Percentiles rank a stretch among this genome's conserved stretches.
Conservation (phyloP, 2,888 invertebrate genomes). For the Schizotus pectinicornis region DNA sequence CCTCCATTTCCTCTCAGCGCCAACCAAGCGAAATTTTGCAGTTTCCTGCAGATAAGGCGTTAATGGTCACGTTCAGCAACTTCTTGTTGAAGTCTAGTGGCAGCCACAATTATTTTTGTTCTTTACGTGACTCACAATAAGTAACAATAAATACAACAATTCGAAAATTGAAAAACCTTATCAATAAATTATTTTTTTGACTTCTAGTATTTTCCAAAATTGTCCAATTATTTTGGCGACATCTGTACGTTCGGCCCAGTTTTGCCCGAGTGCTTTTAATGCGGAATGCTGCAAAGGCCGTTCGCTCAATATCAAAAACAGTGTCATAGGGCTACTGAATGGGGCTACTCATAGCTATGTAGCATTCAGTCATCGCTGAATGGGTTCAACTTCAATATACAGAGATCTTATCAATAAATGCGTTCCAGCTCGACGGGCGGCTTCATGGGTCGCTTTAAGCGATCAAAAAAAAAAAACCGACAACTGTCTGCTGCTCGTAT, state of each 20-base stretch:
- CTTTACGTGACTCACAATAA: no score
- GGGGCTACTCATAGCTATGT: slow-evolving; percentile 38
- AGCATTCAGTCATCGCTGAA: slow-evolving; percentile 45
- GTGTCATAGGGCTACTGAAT: slow-evolving; percentile 38
- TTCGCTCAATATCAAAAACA: slow-evolving; percentile 34
- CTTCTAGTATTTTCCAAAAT: no score
- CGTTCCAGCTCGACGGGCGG: slow-evolving; percentile 38
- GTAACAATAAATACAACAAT: no score
- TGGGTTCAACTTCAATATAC: slow-evolving; percentile 36
- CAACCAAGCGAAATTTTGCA: not conserved
- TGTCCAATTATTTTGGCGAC: not conserved
- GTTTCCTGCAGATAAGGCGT: not conserved
- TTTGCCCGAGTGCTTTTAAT: not conserved
- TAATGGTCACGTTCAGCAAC: not conserved
- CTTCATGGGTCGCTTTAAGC: slow-evolving; percentile 24
- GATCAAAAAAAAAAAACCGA: slow-evolving; percentile 26
- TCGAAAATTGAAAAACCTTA: no score
- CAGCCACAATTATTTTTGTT: no score
- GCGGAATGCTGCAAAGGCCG: slow-evolving; percentile 1
- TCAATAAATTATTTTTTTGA: no score
- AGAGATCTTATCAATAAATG: slow-evolving; percentile 44
- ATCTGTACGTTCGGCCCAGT: no score
- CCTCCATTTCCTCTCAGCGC: not conserved
- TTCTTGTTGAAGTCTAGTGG: not conserved
- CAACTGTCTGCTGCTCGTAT: slow-evolving; percentile 8